These are phyloP conservation scores for Palythoa grandiflora DNA, from an alignment of 92 coral and sea anemone genomes.

Conservation along the genomic window DNA sequence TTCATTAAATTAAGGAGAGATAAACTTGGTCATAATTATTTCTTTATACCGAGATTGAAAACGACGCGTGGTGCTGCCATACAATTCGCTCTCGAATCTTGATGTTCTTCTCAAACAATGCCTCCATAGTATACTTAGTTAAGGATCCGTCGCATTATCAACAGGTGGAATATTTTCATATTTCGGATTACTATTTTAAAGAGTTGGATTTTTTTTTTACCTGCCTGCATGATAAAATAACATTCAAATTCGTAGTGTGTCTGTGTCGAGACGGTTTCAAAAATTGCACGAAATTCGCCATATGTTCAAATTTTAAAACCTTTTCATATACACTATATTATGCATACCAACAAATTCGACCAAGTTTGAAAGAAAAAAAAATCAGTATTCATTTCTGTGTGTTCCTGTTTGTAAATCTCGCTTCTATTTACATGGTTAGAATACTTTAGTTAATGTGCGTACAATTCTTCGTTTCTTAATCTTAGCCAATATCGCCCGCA, in stretches of 20 bases:
- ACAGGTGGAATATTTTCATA: slow-evolving; percentile 29
- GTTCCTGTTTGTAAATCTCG: no score
- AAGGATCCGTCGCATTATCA: slow-evolving; percentile 15
- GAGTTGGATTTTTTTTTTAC: neutral
- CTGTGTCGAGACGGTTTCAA: no score
- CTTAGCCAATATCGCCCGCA: no score
- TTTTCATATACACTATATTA: no score
- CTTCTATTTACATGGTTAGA: no score
- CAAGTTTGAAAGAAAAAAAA: no score
- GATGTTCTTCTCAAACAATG: neutral
- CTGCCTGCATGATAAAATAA: neutral
- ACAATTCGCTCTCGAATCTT: neutral
- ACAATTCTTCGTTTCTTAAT: no score
- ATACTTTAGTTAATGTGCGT: no score
- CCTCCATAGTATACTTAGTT: neutral
- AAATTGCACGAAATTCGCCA: no score
- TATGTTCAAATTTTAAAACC: no score
- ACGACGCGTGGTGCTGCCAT: neutral
- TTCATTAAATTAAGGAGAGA: neutral
- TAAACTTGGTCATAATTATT: neutral
- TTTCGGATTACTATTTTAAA: neutral
- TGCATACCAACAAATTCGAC: no score
- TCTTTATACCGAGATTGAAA: neutral
- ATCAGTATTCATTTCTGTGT: no score
- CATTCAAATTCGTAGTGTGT: neutral